Evolutionary conservation across 1,140 invertebrate genomes (phyloP).

Genomic region (Phymastichus coffea): DNA sequence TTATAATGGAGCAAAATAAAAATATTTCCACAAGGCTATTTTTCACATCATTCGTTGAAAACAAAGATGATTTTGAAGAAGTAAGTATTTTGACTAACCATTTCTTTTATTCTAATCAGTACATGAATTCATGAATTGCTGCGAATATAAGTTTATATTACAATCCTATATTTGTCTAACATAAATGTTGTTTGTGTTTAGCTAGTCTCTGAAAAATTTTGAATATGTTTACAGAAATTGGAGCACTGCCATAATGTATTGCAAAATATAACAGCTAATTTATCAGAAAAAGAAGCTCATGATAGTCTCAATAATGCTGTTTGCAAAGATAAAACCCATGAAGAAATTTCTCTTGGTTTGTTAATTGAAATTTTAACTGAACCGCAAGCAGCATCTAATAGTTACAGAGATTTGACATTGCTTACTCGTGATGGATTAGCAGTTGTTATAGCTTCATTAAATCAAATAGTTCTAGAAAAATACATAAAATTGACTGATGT

Average conservation of each 20-base stretch:
- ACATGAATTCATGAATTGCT: background rate
- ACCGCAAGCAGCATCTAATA: constrained; percentile 77
- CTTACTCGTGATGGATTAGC: constrained; percentile 85
- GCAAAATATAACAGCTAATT: constrained; percentile 73
- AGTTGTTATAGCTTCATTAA: constrained; percentile 76
- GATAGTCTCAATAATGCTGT: constrained; percentile 86
- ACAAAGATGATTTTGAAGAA: background rate
- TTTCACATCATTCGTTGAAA: no score
- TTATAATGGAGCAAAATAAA: no score
- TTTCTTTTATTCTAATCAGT: background rate
- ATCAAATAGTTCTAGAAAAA: constrained; percentile 83
- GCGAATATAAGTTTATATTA: no score
- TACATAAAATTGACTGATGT: constrained; percentile 84
- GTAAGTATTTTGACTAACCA: no score
- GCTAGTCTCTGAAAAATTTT: background rate
- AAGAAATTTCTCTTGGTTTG: constrained; percentile 90
- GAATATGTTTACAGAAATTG: constrained; percentile 79
- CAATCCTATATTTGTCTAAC: no score
- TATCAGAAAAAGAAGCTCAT: constrained; percentile 91
- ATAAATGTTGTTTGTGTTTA: no score
- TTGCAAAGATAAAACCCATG: constrained; percentile 84
- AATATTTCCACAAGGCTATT: no score
- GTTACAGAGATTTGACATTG: constrained; percentile 88
- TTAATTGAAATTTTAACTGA: constrained; percentile 88
- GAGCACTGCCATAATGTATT: constrained; percentile 78